Conservation (phyloP, 1,140 invertebrate genomes). For the Zaprionus vittiger region DNA sequence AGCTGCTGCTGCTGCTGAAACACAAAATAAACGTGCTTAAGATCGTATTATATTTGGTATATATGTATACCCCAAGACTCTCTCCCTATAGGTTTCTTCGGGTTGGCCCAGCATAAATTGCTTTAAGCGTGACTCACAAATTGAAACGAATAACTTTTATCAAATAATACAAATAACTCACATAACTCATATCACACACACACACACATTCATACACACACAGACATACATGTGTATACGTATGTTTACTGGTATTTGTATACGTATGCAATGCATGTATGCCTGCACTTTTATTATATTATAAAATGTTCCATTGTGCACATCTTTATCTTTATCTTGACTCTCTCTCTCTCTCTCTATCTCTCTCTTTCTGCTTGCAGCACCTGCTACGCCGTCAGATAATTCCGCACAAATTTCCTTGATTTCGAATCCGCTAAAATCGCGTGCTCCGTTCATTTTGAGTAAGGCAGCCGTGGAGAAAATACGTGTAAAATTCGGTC, state of each 20-base stretch:
- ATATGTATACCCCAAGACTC: background rate
- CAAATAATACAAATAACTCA: background rate
- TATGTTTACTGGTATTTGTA: background rate
- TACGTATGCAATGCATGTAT: background rate
- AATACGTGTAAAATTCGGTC: slow-evolving; percentile 61
- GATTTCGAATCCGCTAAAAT: slow-evolving; percentile 50
- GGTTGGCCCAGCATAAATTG: background rate
- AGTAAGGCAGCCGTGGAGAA: slow-evolving; percentile 69
- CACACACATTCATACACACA: background rate
- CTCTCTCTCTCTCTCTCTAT: background rate
- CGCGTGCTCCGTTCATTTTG: slow-evolving; percentile 55
- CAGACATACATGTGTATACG: background rate
- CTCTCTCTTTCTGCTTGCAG: slow-evolving; percentile 9
- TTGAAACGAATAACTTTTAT: background rate
- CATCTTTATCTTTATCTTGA: slow-evolving; percentile 16
- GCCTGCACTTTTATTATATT: background rate
- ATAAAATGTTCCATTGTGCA: background rate
- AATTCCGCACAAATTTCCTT: slow-evolving; percentile 51
- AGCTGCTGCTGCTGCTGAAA: slow-evolving; percentile 18
- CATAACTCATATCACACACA: background rate
- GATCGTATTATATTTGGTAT: background rate
- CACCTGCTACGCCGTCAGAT: slow-evolving; percentile 18
- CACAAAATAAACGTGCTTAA: slow-evolving; percentile 6
- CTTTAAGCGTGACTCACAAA: background rate
- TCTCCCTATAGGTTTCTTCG: too few relatives aligned